Evolutionary conservation across 2,888 invertebrate genomes (phyloP), one percentile per base, ranked within the genome.

Genomic region (Desoria tigrina): DNA sequence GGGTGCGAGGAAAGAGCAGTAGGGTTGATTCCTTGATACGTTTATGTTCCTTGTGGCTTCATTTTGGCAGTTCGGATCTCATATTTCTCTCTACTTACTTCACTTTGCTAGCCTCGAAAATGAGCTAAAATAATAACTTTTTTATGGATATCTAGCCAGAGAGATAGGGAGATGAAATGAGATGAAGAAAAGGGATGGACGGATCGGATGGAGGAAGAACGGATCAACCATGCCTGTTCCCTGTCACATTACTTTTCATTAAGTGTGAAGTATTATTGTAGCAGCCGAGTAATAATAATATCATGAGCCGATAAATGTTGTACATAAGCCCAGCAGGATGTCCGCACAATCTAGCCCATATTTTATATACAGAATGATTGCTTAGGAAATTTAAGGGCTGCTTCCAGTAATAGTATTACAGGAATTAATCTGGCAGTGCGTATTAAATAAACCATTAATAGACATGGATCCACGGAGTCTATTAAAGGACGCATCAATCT

Each of bases 211-310:
- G 24, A 24, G 24, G 11, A 63, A 42, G 39, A 63, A 42, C 63
- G 26, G 42, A 63, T 50, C 63, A 63, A 51, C 51, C 9, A 54
- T 63, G 71, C 69, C 71, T 64, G 66, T 71, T 63, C 66, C 57
- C 61, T 63, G 71, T 69, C 71, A 69, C 63, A 71, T 71, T 71
- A 71, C 62, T 65, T 66, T 67, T 71, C 71, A 71, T 71, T 71
- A 68, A 27, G 50, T 54, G 59, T 63, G 63, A 57, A 63, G 57
- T 57, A 50, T n/a, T n/a, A n/a, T 45, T 51, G 45, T 45, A 45
- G n/a, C n/a, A 16, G 16, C 9, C 39, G 39, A n/a, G n/a, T n/a
- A n/a, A n/a, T n/a, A n/a, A n/a, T n/a, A n/a, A n/a, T n/a, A n/a
- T 11, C 32, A 32, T 32, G 11, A 32, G 32, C 32, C 11, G 32